Conservation (phyloP, 2,113 vertebrate genomes). For the Scomber scombrus region DNA sequence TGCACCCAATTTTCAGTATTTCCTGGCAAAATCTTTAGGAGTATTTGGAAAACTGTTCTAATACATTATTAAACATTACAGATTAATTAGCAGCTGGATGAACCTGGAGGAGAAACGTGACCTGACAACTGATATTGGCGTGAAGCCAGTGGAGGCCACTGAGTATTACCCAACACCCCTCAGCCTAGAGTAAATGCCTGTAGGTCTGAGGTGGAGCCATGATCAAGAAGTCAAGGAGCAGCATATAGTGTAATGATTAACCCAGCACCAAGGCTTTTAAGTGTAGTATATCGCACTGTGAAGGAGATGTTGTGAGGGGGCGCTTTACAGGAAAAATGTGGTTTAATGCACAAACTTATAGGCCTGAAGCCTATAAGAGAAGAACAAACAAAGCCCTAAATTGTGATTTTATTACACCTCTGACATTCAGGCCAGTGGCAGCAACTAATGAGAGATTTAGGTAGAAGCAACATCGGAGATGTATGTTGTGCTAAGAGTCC, state of each 20-base stretch:
- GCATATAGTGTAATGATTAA: conserved; percentile 78
- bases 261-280: conserved; percentile 17
- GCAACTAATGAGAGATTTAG: conserved; percentile 39
- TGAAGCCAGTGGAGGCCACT: background rate
- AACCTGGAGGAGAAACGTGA: conserved; percentile 34
- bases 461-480: background rate
- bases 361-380: background rate
- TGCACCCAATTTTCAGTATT: conserved; percentile 12
- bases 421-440: conserved; percentile 26
- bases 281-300: conserved; percentile 1
- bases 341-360: conserved; percentile 14
- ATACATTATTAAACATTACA: conserved; percentile 5
- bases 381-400: conserved; percentile 38
- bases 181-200: conserved; percentile 40
- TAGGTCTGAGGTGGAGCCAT: conserved; percentile 31
- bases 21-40: background rate
- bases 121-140: conserved; percentile 22
- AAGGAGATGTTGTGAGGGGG: conserved; percentile 9
- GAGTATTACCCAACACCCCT: conserved; percentile 49
- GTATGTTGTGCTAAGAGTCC: background rate
- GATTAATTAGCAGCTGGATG: background rate
- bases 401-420: conserved; percentile 25
- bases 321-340: background rate
- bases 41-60: background rate
- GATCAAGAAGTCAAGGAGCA: conserved; percentile 49